Percentiles rank a stretch among this genome's conserved stretches.
phyloP scores from a whole-genome alignment of 2,113 vertebrate genomes.

The Rhinolophus ferrumequinum region DNA sequence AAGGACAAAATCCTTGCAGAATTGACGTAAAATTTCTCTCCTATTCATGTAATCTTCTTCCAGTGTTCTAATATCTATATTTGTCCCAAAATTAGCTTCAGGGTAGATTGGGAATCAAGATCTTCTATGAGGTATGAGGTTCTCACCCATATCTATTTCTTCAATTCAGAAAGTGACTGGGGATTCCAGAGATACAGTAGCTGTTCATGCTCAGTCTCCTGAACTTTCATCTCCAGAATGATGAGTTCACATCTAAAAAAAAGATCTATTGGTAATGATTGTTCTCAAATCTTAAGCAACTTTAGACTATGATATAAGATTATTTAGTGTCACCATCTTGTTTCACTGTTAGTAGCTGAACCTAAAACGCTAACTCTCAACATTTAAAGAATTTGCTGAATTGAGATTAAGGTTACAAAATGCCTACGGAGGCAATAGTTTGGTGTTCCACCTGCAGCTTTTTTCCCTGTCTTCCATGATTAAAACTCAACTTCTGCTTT shows the following conservation, averaged over 20 bases:
- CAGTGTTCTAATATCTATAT: slow-evolving; percentile 93
- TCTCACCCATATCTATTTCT: slow-evolving; percentile 94
- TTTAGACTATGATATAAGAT: slow-evolving; percentile 90
- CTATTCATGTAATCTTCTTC: slow-evolving; percentile 92
- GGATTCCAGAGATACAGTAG: slow-evolving; percentile 93
- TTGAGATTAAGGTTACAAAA: background rate
- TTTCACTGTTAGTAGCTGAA: slow-evolving; percentile 92
- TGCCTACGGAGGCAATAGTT: background rate
- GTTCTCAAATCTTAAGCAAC: slow-evolving; percentile 92
- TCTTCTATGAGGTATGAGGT: slow-evolving; percentile 92
- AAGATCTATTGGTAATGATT: slow-evolving; percentile 95
- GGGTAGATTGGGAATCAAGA: slow-evolving; percentile 93
- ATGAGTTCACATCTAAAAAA: slow-evolving; percentile 91
- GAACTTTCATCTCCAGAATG: slow-evolving; percentile 94
- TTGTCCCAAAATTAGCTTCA: slow-evolving; percentile 93
- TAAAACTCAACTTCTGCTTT: background rate
- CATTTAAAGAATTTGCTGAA: background rate
- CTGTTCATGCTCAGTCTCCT: slow-evolving; percentile 93
- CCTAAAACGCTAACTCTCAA: slow-evolving; percentile 92
- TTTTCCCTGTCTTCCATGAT: background rate
- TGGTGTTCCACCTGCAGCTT: background rate
- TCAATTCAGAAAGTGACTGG: slow-evolving; percentile 94
- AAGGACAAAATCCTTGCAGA: slow-evolving; percentile 92
- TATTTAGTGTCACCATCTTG: slow-evolving; percentile 88
- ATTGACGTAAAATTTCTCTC: slow-evolving; percentile 95